phyloP scores from a whole-genome alignment of 2,113 vertebrate species.

The Callaeas wilsoni region DNA sequence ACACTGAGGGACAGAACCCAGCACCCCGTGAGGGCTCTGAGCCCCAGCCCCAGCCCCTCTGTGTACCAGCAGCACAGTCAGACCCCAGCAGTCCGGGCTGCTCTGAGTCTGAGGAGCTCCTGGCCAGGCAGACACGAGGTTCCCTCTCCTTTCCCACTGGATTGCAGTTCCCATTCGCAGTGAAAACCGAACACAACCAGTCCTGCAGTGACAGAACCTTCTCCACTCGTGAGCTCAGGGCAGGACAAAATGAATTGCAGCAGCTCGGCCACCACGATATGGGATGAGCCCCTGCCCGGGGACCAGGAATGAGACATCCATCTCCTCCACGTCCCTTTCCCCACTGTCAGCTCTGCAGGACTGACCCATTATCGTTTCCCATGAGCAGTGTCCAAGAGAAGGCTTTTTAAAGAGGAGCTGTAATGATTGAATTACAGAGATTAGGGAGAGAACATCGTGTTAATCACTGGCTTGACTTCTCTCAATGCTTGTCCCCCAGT shows the following conservation, averaged over 20 bases:
- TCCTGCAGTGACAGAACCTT: not conserved
- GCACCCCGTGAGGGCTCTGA: not conserved
- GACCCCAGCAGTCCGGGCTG: not conserved
- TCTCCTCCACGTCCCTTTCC: rapidly evolving
- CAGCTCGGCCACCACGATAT: rapidly evolving
- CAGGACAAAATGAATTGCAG: not conserved
- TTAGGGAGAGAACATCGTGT: rapidly evolving
- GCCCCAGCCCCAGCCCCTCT: not conserved
- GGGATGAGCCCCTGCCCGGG: not conserved
- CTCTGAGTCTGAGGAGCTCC: not conserved
- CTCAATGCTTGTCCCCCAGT: rapidly evolving
- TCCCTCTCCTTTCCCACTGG: not conserved
- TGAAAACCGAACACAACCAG: not conserved
- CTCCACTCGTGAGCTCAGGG: not conserved
- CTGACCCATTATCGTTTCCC: not conserved
- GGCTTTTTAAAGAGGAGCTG: not conserved
- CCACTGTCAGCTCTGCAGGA: rapidly evolving
- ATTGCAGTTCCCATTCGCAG: not conserved
- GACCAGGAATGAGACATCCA: rapidly evolving
- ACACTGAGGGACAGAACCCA: not conserved
- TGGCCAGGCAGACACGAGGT: too few relatives aligned
- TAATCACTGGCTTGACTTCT: rapidly evolving
- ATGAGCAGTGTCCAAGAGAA: not conserved
- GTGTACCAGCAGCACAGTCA: not conserved
- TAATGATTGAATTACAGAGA: rapidly evolving